A percentile compares a stretch with the other conserved stretches of the same genome.
phyloP scores from a whole-genome alignment of 2,888 invertebrate genomes.

The Blera fallax region DNA sequence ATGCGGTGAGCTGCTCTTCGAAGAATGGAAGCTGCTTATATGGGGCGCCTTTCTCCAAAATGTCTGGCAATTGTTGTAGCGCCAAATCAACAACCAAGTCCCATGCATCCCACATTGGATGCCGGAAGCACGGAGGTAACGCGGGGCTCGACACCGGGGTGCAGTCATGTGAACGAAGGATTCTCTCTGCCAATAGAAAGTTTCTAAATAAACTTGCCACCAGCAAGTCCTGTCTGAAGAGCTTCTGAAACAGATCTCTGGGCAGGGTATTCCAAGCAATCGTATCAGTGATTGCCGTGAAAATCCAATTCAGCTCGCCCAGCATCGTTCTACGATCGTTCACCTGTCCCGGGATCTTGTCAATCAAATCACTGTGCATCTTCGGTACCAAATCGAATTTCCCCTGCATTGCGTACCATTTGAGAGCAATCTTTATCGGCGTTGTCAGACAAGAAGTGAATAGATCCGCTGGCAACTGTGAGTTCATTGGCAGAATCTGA shows the following conservation, averaged over 20 bases:
- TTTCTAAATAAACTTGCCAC: constrained; percentile 99
- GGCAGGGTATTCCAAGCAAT: constrained; percentile 99
- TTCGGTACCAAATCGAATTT: constrained; percentile 91
- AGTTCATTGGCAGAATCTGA: constrained; percentile 97
- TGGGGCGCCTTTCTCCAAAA: constrained; percentile 84
- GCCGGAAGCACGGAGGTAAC: constrained; percentile 94
- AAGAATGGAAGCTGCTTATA: constrained; percentile 95
- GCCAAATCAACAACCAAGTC: constrained; percentile 97
- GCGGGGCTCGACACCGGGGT: constrained; percentile 96
- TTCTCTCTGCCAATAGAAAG: constrained; percentile 97
- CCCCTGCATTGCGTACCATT: constrained; percentile 95
- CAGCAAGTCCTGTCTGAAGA: constrained; percentile 98
- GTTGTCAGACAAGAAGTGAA: constrained; percentile 99
- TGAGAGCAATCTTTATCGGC: constrained; percentile 97
- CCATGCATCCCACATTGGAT: constrained; percentile 98
- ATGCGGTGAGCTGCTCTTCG: constrained; percentile 98
- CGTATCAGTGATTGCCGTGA: constrained; percentile 99
- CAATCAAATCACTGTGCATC: constrained; percentile 92
- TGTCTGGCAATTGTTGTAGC: constrained; percentile 92
- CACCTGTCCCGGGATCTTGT: constrained; percentile 98
- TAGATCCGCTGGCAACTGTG: constrained; percentile 97
- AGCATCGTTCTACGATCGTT: constrained; percentile 98
- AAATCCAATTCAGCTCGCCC: constrained; percentile 99
- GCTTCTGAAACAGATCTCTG: constrained; percentile 95
- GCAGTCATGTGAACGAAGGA: constrained; percentile 98